Evolutionary conservation across 2,113 vertebrate species (phyloP).

Genomic region (Cyprinodon variegatus): DNA sequence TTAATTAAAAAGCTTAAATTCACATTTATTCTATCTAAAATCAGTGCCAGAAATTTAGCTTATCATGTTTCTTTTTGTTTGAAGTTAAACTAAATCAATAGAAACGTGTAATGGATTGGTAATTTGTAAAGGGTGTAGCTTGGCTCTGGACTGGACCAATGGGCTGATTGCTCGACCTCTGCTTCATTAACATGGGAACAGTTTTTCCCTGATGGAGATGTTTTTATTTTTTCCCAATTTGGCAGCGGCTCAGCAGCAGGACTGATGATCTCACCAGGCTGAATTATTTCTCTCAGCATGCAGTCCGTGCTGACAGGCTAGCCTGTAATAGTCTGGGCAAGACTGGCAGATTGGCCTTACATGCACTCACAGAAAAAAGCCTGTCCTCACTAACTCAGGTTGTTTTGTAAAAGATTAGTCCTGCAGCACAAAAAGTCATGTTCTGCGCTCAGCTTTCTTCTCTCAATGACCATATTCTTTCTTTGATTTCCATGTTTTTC

Average conservation of each 20-base stretch:
- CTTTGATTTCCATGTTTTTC: slow-evolving; percentile 13
- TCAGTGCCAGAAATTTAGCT: background rate
- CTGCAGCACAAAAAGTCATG: slow-evolving; percentile 2
- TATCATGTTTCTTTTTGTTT: background rate
- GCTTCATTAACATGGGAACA: slow-evolving; percentile 32
- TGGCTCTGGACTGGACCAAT: no score
- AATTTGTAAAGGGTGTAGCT: no score
- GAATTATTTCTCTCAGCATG: slow-evolving; percentile 2
- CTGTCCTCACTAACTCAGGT: slow-evolving; percentile 12
- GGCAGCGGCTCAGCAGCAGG: slow-evolving; percentile 12
- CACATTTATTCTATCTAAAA: background rate
- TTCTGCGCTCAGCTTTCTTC: slow-evolving; percentile 4
- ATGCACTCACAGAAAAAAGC: background rate
- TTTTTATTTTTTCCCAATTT: slow-evolving; percentile 21
- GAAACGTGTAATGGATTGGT: background rate
- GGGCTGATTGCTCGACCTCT: no score
- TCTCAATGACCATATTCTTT: slow-evolving; percentile 34
- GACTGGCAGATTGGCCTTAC: background rate
- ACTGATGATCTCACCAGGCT: slow-evolving; percentile 22
- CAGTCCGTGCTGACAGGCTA: slow-evolving; percentile 8
- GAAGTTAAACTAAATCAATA: background rate
- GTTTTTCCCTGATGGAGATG: slow-evolving; percentile 6
- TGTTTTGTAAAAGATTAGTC: slow-evolving; percentile 8
- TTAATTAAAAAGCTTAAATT: background rate
- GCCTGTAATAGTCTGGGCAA: slow-evolving; percentile 10